Conservation (phyloP, 2,797 vertebrate genomes). For the Parauchenoglanis ngamensis region DNA sequence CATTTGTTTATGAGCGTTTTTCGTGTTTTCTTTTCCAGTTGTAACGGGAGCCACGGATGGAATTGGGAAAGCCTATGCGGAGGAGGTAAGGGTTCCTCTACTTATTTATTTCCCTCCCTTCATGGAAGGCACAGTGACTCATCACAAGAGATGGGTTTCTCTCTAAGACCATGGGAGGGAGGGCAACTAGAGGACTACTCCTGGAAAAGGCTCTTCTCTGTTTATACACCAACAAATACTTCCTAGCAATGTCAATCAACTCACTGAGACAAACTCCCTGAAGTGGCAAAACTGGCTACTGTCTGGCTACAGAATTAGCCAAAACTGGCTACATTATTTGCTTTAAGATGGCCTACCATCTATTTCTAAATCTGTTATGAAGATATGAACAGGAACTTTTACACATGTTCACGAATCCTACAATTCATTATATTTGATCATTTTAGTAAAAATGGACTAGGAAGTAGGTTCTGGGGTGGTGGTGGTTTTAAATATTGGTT, state of each 20-base stretch:
- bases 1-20: neutral
- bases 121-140: constrained; percentile 68
- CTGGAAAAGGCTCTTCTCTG: constrained; percentile 42
- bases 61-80: constrained; percentile 94
- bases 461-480: neutral
- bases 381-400: neutral
- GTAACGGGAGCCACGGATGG: constrained; percentile 96
- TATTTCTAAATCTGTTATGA: neutral
- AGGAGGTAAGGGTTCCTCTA: constrained; percentile 83
- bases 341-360: neutral
- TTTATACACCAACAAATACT: constrained; percentile 25
- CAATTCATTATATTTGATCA: neutral
- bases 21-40: constrained; percentile 72
- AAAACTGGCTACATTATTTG: neutral
- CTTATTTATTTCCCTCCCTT: constrained; percentile 65
- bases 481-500: neutral
- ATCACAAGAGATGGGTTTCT: constrained; percentile 59
- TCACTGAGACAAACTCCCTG: neutral
- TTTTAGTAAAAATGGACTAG: neutral
- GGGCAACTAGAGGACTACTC: constrained; percentile 60
- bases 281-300: neutral
- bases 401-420: neutral
- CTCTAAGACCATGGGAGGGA: constrained; percentile 61
- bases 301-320: neutral
- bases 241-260: neutral